phyloP scores from a whole-genome alignment of 2,888 invertebrate genomes.

The Ophion obscuratus region DNA sequence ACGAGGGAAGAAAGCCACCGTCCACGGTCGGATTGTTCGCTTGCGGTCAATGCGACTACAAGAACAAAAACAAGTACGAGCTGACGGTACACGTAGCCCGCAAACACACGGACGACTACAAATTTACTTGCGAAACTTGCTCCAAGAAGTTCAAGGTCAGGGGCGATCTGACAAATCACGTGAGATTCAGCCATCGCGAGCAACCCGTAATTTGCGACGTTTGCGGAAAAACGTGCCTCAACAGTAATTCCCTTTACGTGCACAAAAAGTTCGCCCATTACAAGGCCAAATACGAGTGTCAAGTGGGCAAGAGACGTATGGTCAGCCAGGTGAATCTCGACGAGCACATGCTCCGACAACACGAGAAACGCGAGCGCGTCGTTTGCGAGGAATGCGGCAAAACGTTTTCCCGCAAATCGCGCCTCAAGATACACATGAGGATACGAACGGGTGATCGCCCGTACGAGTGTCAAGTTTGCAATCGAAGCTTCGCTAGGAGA shows the following conservation, averaged over 20 bases:
- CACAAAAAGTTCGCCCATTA: slow-evolving; percentile 82
- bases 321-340: slow-evolving; percentile 84
- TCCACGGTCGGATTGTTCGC: slow-evolving; percentile 66
- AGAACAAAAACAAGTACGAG: slow-evolving; percentile 78
- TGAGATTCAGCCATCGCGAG: slow-evolving; percentile 70
- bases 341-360: slow-evolving; percentile 81
- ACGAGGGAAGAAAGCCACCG: slow-evolving; percentile 16
- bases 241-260: slow-evolving; percentile 80
- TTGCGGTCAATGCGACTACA: slow-evolving; percentile 77
- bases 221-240: slow-evolving; percentile 81
- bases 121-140: slow-evolving; percentile 70
- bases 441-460: slow-evolving; percentile 82
- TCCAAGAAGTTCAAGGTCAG: slow-evolving; percentile 70
- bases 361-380: slow-evolving; percentile 80
- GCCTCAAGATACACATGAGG: slow-evolving; percentile 81
- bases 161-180: slow-evolving; percentile 71
- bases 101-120: slow-evolving; percentile 69
- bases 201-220: slow-evolving; percentile 74
- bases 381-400: slow-evolving; percentile 83
- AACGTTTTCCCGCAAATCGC: slow-evolving; percentile 79
- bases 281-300: slow-evolving; percentile 82
- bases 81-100: slow-evolving; percentile 76
- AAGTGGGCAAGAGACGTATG: slow-evolving; percentile 81
- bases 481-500: slow-evolving; percentile 78
- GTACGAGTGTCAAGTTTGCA: slow-evolving; percentile 79